Percentiles rank a stretch among this genome's conserved stretches.
phyloP scores from a whole-genome alignment of 2,888 invertebrate genomes.

The Lepidocyrtoides sp. region DNA sequence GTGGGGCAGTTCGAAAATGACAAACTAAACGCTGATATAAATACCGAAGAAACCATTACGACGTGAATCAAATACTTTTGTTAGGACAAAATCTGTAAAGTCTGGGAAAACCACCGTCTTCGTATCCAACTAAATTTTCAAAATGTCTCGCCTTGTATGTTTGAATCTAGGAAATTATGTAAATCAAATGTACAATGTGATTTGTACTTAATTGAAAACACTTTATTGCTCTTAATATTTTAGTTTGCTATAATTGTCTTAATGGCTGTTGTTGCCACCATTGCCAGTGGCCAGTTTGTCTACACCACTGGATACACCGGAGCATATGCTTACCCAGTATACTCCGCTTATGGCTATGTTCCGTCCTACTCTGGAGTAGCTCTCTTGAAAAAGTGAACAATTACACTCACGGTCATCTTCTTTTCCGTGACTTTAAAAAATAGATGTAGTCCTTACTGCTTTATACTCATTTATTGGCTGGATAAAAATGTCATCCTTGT shows the following conservation, averaged over 20 bases:
- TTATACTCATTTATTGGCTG: background rate
- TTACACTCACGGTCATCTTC: background rate
- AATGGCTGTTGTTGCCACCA: constrained; percentile 63
- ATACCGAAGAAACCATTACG: background rate
- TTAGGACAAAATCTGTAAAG: too few species aligned
- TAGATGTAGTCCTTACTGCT: background rate
- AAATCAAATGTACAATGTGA: background rate
- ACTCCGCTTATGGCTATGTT: background rate
- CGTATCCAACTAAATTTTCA: background rate
- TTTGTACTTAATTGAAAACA: background rate
- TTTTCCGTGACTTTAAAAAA: background rate
- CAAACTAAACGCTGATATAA: background rate
- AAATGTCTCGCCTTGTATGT: constrained; percentile 69
- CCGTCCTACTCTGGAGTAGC: constrained; percentile 39
- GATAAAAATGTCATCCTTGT: background rate
- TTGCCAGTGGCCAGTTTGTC: constrained; percentile 63
- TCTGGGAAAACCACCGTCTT: background rate
- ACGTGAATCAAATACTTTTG: background rate
- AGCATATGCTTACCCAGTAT: constrained; percentile 24
- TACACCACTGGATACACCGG: constrained; percentile 53
- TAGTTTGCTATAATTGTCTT: constrained; percentile 76
- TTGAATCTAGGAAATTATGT: background rate
- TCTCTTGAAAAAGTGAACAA: constrained; percentile 48
- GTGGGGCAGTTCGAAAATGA: background rate
- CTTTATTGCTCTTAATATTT: constrained; percentile 15